Conservation (phyloP, 2,888 invertebrate species). For the Pollenia labialis region DNA sequence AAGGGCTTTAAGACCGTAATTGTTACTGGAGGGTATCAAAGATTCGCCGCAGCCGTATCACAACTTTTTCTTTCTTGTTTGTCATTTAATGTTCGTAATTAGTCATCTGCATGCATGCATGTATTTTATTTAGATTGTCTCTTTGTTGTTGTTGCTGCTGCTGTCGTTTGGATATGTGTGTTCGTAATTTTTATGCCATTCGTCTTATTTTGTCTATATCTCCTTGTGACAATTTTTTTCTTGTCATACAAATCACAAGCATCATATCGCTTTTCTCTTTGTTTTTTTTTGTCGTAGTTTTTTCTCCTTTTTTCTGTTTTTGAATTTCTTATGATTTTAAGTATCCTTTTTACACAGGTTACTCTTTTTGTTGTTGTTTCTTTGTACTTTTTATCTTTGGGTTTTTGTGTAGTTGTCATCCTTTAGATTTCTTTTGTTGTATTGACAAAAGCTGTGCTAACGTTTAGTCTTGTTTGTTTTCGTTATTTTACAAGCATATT, state of each 20-base stretch:
- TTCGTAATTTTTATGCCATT: not conserved
- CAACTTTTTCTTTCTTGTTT: conserved; percentile 46
- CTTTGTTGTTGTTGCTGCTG: conserved; percentile 50
- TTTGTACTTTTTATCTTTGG: conserved; percentile 48
- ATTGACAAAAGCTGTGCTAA: conserved; percentile 74
- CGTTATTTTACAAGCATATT: conserved; percentile 5
- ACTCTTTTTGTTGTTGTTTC: conserved; percentile 13
- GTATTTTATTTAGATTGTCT: conserved; percentile 54
- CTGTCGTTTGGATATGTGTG: not conserved
- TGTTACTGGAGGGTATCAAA: no score
- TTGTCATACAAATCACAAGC: conserved; percentile 59
- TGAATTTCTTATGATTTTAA: conserved; percentile 65
- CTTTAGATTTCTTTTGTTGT: conserved; percentile 61
- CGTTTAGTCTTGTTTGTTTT: conserved; percentile 65
- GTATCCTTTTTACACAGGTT: conserved; percentile 69
- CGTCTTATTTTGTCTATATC: conserved; percentile 22
- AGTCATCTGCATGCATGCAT: conserved; percentile 70
- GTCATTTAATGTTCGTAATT: conserved; percentile 73
- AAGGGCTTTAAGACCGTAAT: no score
- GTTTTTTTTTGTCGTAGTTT: not conserved
- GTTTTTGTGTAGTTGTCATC: conserved; percentile 53
- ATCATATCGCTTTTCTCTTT: conserved; percentile 47
- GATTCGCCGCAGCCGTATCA: no score
- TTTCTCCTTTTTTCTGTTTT: conserved; percentile 20
- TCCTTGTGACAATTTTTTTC: conserved; percentile 41